phyloP scores from a whole-genome alignment of 2,113 vertebrate genomes.

The Heterotis niloticus region DNA sequence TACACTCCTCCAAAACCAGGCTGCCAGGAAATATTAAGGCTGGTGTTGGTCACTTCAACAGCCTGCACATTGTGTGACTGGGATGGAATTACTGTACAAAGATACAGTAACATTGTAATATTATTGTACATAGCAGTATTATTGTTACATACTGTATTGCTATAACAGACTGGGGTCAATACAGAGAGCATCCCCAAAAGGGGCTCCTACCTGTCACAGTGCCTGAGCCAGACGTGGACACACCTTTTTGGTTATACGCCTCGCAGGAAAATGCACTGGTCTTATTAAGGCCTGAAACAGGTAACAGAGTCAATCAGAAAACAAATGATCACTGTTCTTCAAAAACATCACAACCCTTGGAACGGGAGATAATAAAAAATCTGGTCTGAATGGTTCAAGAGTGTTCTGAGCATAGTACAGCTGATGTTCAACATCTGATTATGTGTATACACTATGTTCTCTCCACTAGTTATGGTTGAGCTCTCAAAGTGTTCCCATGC shows the following conservation, averaged over 20 bases:
- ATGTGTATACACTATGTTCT: background rate
- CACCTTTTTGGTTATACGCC: slow-evolving; percentile 78
- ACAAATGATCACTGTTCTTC: no score
- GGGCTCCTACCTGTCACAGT: slow-evolving; percentile 68
- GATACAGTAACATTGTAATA: background rate
- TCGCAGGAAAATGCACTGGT: slow-evolving; percentile 81
- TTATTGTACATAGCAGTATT: no score
- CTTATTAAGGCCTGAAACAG: slow-evolving; percentile 69
- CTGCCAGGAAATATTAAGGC: slow-evolving; percentile 67
- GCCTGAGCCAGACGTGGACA: slow-evolving; percentile 76
- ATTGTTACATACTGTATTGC: no score
- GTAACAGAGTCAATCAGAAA: background rate
- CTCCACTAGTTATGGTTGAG: background rate
- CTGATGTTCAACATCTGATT: background rate
- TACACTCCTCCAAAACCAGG: slow-evolving; percentile 73
- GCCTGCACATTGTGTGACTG: slow-evolving; percentile 56
- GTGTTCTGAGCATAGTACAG: no score
- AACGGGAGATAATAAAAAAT: no score
- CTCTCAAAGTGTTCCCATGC: no score
- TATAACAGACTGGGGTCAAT: no score
- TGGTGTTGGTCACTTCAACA: slow-evolving; percentile 56
- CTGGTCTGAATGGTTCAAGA: no score
- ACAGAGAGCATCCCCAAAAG: background rate
- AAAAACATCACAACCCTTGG: no score
- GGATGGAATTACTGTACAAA: slow-evolving; percentile 67